Evolutionary conservation across 2,797 vertebrate genomes (phyloP).

Genomic region (Sebastiscus tertius): DNA sequence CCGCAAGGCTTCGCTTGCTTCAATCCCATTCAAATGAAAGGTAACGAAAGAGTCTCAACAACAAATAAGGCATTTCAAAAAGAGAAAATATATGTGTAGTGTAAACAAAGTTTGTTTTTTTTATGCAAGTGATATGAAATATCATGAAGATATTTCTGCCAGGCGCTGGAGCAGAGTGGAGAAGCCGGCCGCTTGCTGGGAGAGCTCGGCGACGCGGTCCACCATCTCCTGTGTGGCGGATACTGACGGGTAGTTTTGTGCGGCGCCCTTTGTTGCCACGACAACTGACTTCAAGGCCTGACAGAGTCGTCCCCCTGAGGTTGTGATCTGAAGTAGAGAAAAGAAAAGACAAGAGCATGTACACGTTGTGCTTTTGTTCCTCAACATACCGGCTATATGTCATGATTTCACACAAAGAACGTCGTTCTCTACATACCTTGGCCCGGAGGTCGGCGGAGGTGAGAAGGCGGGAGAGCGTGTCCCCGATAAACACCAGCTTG

Average conservation of each 20-base stretch:
- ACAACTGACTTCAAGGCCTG: constrained; percentile 90
- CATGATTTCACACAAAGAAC: neutral
- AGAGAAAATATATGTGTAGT: constrained; percentile 53
- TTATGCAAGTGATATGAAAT: constrained; percentile 22
- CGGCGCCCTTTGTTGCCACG: constrained; percentile 90
- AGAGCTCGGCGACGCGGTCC: constrained; percentile 88
- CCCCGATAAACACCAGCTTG: constrained; percentile 93
- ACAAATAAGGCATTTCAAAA: constrained; percentile 82
- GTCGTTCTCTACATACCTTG: constrained; percentile 67
- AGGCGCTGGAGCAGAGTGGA: constrained; percentile 88
- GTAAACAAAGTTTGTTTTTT: constrained; percentile 47
- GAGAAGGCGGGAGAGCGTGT: constrained; percentile 90
- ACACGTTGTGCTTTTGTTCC: neutral
- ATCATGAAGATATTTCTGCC: constrained; percentile 84
- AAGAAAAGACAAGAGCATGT: neutral
- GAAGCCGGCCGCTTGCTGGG: constrained; percentile 88
- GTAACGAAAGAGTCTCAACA: constrained; percentile 29
- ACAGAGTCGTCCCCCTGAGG: constrained; percentile 87
- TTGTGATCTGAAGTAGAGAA: constrained; percentile 79
- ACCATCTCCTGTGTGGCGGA: constrained; percentile 89
- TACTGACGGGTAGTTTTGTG: constrained; percentile 89
- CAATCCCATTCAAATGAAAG: constrained; percentile 50
- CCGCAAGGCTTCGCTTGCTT: constrained; percentile 22
- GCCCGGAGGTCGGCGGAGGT: constrained; percentile 86
- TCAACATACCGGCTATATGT: neutral